Evolutionary conservation across 2,888 invertebrate species (phyloP).

Genomic region (Caprella mutica): DNA sequence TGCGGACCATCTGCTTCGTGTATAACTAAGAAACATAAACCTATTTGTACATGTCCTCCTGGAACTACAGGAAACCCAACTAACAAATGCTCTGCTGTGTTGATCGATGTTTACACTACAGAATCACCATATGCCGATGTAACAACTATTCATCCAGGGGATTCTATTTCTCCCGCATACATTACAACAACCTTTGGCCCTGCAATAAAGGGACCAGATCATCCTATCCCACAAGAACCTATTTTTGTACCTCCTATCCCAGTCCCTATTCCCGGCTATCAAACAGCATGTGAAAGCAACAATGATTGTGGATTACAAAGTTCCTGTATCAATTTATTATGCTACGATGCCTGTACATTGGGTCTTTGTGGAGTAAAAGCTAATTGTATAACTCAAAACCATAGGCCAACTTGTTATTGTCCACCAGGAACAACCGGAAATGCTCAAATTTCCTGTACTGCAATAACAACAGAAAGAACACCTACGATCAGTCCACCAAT

Average conservation of each 20-base stretch:
- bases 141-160: background rate
- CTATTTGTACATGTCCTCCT: conserved; percentile 37
- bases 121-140: conserved; percentile 6
- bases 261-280: background rate
- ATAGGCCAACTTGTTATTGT: conserved; percentile 38
- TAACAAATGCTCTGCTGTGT: conserved; percentile 24
- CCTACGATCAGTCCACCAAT: conserved; percentile 1
- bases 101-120: conserved; percentile 7
- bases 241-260: conserved; percentile 1
- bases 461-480: conserved; percentile 15
- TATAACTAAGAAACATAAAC: conserved; percentile 18
- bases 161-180: background rate
- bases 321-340: conserved; percentile 16
- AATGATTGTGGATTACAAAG: conserved; percentile 14
- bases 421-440: conserved; percentile 22
- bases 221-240: background rate
- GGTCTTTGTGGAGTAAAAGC: conserved; percentile 64
- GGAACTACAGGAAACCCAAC: conserved; percentile 35
- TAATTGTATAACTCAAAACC: conserved; percentile 59
- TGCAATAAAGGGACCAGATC: background rate
- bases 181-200: background rate
- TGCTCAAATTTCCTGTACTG: conserved; percentile 15
- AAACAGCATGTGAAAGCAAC: conserved; percentile 15
- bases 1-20: conserved; percentile 25
- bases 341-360: conserved; percentile 16